Evolutionary conservation across 2,113 vertebrate species (phyloP).

Genomic region (Lophura nycthemera): DNA sequence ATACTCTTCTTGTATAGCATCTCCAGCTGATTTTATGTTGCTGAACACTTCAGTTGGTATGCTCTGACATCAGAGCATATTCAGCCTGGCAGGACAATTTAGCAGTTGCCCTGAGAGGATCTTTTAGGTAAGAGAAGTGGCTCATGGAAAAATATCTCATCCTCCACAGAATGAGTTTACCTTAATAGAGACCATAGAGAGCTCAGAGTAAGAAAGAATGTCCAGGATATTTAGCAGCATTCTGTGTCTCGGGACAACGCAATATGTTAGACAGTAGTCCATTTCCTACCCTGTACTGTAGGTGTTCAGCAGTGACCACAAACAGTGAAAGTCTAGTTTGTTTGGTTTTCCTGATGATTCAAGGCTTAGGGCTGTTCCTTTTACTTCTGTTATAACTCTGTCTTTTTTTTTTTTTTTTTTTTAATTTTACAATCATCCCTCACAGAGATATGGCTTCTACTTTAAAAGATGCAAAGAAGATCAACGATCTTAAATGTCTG

Average conservation of each 20-base stretch:
- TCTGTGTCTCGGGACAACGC: background rate
- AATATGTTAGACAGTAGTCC: background rate
- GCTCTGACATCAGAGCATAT: constrained; percentile 2
- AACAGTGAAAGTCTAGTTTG: background rate
- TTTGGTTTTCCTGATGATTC: background rate
- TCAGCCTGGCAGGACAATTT: background rate
- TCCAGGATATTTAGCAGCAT: background rate
- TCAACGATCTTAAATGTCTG: background rate
- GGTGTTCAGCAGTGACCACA: background rate
- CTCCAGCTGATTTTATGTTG: constrained; percentile 18
- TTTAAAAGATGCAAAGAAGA: background rate
- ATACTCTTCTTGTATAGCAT: background rate
- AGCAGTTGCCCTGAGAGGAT: background rate
- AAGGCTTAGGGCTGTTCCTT: background rate
- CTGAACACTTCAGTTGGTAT: background rate
- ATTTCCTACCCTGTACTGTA: background rate
- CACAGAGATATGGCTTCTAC: background rate
- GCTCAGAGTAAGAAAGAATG: background rate
- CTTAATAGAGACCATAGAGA: background rate
- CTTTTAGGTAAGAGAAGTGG: background rate
- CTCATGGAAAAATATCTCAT: background rate
- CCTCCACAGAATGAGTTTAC: background rate
- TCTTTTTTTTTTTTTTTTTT: background rate
- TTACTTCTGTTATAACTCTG: background rate
- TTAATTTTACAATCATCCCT: background rate